Conservation (phyloP, 1,140 invertebrate species). For the Neodiprion fabricii region DNA sequence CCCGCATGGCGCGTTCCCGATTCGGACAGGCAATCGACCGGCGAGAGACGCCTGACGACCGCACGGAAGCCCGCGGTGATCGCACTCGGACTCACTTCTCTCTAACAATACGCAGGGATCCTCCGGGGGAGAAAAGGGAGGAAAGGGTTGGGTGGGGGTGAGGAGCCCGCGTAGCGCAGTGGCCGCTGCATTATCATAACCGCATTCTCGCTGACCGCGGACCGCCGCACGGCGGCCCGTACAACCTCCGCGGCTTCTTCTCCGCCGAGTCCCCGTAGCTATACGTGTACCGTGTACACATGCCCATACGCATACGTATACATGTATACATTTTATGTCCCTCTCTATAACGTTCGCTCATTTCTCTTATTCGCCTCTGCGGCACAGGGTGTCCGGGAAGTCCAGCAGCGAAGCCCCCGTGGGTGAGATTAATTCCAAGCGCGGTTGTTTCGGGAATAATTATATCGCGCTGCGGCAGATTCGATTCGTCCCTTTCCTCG, state of each 20-base stretch:
- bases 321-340: background rate
- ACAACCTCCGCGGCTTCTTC: no score
- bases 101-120: background rate
- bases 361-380: conserved; percentile 2
- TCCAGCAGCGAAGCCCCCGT: background rate
- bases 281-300: no score
- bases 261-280: no score
- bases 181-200: conserved; percentile 61
- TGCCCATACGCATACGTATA: no score
- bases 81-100: conserved; percentile 3
- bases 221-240: background rate
- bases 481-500: no score
- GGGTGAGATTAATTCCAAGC: no score
- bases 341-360: conserved; percentile 3
- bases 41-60: background rate
- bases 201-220: conserved; percentile 45
- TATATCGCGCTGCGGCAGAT: no score
- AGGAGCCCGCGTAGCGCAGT: conserved; percentile 52
- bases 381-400: conserved; percentile 4
- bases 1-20: background rate
- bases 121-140: background rate
- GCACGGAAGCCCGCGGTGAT: conserved; percentile 6
- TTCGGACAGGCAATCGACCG: background rate
- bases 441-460: no score
- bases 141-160: background rate